Evolutionary conservation across 2,797 vertebrate species (phyloP).

Genomic region (Varecia variegata): DNA sequence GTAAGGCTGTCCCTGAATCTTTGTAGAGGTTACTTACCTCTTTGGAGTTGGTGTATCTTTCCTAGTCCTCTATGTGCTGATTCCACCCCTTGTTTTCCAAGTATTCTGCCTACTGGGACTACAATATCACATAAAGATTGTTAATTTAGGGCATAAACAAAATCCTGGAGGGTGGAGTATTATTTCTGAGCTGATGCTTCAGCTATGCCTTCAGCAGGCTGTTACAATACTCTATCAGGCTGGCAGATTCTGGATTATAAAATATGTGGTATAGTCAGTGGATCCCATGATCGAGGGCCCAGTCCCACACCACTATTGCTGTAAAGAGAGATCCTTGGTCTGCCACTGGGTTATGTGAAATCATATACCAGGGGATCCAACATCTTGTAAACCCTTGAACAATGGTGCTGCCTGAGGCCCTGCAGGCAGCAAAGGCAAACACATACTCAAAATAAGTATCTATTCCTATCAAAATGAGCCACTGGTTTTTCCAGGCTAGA

Average conservation of each 20-base stretch:
- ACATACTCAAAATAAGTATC: background rate
- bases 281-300: background rate
- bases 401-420: background rate
- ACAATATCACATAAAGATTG: background rate
- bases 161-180: background rate
- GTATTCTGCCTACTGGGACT: background rate
- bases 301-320: background rate
- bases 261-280: background rate
- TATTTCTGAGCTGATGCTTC: background rate
- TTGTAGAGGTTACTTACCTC: background rate
- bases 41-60: background rate
- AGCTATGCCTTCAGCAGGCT: background rate
- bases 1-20: background rate
- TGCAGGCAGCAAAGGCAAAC: background rate
- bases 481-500: background rate
- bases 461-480: background rate
- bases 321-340: background rate
- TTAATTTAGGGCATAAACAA: background rate
- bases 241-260: background rate
- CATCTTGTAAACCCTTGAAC: background rate
- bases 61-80: background rate
- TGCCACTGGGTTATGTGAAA: background rate
- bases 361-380: background rate
- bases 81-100: background rate
- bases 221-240: background rate